Conservation (phyloP, 1,140 invertebrate genomes). For the Pseudomyrmex cubaensis region DNA sequence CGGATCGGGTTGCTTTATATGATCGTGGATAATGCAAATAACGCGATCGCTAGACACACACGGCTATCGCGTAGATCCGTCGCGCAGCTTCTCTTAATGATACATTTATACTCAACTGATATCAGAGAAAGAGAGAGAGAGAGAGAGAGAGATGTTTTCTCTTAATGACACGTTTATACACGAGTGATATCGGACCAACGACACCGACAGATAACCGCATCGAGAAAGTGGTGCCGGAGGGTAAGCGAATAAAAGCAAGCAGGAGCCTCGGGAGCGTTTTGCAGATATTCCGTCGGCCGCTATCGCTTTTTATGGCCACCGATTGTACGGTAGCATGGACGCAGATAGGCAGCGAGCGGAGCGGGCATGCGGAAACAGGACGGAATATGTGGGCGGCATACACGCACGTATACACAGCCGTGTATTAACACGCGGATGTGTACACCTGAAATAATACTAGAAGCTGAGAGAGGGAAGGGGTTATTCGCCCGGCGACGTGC, state of each 20-base stretch:
- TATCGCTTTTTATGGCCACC: conserved; percentile 69
- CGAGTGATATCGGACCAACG: conserved; percentile 59
- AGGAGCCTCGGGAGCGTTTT: conserved; percentile 61
- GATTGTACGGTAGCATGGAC: conserved; percentile 68
- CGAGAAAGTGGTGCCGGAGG: background rate
- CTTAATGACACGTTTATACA: conserved; percentile 62
- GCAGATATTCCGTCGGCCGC: conserved; percentile 65
- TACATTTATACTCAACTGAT: conserved; percentile 63
- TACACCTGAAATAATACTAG: conserved; percentile 74
- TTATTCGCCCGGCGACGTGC: conserved; percentile 62
- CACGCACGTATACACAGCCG: conserved; percentile 24
- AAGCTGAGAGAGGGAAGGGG: conserved; percentile 37
- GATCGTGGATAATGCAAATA: conserved; percentile 35
- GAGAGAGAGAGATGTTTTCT: conserved; percentile 3
- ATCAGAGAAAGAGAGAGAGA: conserved; percentile 41
- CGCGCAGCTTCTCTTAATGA: conserved; percentile 59
- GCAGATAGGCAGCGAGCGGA: conserved; percentile 56
- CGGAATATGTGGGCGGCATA: conserved; percentile 23
- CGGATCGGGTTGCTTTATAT: conserved; percentile 28
- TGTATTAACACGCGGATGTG: conserved; percentile 49
- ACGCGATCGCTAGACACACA: background rate
- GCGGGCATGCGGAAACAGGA: conserved; percentile 45
- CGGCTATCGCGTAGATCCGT: background rate
- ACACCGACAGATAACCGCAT: conserved; percentile 59
- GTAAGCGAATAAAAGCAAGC: conserved; percentile 67